Conservation (phyloP, 2,797 vertebrate genomes). For the Knipowitschia caucasica region DNA sequence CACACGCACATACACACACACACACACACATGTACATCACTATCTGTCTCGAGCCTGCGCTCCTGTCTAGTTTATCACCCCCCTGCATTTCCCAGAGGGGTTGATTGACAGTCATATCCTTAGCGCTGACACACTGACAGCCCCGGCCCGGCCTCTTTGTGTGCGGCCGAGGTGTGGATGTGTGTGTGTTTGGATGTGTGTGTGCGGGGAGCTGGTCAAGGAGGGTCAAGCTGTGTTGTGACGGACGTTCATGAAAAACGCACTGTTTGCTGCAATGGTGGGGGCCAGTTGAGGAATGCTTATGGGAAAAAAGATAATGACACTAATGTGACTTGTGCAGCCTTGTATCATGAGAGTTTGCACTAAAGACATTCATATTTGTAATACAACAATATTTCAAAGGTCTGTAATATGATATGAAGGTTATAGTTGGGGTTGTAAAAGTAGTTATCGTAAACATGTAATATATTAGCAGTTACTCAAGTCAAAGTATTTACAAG, state of each 20-base stretch:
- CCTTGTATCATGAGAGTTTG: conserved; percentile 26
- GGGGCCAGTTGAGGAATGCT: background rate
- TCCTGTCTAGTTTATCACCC: conserved; percentile 33
- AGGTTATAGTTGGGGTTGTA: no score
- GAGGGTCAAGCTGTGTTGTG: conserved; percentile 50
- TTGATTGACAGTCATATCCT: conserved; percentile 70
- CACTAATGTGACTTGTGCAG: conserved; percentile 11
- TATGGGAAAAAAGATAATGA: background rate
- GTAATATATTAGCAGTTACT: no score
- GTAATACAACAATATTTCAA: conserved; percentile 3
- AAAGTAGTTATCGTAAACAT: no score
- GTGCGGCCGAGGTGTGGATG: conserved; percentile 32
- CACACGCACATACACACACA: background rate
- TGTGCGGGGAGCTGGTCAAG: conserved; percentile 46
- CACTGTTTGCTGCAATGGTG: conserved; percentile 16
- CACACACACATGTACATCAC: conserved; percentile 37
- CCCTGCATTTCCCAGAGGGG: conserved; percentile 49
- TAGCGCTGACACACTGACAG: conserved; percentile 61
- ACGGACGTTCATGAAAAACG: conserved; percentile 50
- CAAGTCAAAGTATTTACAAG: no score
- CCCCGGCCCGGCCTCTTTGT: conserved; percentile 49
- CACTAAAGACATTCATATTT: background rate
- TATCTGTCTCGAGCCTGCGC: conserved; percentile 39
- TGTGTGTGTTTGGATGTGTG: conserved; percentile 33
- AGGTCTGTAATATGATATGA: background rate